Conservation (phyloP, 2,888 invertebrate genomes). For the Tillus elongatus region DNA sequence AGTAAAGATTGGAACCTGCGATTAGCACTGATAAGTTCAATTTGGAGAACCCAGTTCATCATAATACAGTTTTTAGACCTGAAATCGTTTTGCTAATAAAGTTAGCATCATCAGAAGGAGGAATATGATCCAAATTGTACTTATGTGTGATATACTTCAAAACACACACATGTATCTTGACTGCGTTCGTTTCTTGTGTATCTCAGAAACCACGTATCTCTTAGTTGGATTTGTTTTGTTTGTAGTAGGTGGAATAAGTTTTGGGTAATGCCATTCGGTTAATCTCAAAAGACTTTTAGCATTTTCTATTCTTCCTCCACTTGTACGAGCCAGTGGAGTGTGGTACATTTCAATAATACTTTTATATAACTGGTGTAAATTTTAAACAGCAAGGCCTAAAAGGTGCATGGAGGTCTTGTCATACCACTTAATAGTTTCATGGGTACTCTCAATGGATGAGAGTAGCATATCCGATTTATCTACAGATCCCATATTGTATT, state of each 20-base stretch:
- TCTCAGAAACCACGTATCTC: neutral
- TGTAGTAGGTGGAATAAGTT: neutral
- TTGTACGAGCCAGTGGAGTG: neutral
- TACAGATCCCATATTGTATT: constrained; percentile 26
- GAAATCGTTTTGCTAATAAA: too few relatives aligned
- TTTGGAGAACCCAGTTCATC: too few relatives aligned
- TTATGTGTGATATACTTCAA: constrained; percentile 3
- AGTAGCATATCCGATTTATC: constrained; percentile 26
- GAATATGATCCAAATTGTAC: too few relatives aligned
- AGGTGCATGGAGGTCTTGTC: constrained; percentile 28
- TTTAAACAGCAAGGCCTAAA: constrained; percentile 18
- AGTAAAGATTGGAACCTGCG: too few relatives aligned
- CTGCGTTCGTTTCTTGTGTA: neutral
- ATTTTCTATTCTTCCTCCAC: neutral
- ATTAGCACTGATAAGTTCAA: too few relatives aligned
- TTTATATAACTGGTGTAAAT: constrained; percentile 21
- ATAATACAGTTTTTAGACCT: too few relatives aligned
- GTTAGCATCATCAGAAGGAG: too few relatives aligned
- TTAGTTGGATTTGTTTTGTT: neutral
- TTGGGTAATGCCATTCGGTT: neutral
- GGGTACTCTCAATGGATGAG: constrained; percentile 18
- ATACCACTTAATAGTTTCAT: constrained; percentile 24
- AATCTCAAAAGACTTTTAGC: neutral
- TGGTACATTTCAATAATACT: constrained; percentile 1
- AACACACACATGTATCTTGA: constrained; percentile 3